Evolutionary conservation across 2,113 vertebrate genomes (phyloP).

Genomic region (Sakesphorus luctuosus): DNA sequence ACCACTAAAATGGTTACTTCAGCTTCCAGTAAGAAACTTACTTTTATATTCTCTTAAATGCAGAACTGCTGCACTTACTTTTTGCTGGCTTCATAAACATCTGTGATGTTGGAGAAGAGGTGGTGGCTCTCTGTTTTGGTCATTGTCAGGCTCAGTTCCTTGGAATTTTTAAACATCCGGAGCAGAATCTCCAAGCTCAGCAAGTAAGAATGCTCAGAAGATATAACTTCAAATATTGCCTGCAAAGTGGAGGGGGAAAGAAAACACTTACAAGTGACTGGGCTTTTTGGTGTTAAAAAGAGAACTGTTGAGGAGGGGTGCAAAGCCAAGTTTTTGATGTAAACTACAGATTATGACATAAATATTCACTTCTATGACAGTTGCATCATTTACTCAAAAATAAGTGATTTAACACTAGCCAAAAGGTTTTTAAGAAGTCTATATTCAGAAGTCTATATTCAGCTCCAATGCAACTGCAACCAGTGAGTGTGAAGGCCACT

Average conservation of each 20-base stretch:
- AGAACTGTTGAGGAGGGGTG: background rate
- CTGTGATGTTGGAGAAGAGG: slow-evolving; percentile 95
- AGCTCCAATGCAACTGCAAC: background rate
- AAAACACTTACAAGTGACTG: background rate
- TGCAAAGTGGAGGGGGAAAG: slow-evolving; percentile 31
- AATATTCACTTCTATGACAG: background rate
- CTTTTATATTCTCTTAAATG: accelerated
- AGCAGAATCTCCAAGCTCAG: slow-evolving; percentile 95
- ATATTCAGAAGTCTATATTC: background rate
- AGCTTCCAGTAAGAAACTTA: background rate
- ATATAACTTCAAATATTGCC: slow-evolving; percentile 98
- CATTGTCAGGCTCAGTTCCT: slow-evolving; percentile 88
- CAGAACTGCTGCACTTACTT: slow-evolving; percentile 79
- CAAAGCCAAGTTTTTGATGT: background rate
- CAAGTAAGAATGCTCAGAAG: slow-evolving; percentile 95
- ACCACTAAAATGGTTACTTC: background rate
- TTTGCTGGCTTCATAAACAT: slow-evolving; percentile 92
- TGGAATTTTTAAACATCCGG: slow-evolving; percentile 93
- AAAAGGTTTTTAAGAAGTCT: background rate
- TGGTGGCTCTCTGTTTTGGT: slow-evolving; percentile 96
- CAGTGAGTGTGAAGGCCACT: background rate
- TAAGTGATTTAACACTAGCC: background rate
- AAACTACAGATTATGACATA: background rate
- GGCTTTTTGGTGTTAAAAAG: background rate
- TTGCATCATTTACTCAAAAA: background rate